Conservation (phyloP, 2,888 invertebrate species). For the Clanis bilineata region DNA sequence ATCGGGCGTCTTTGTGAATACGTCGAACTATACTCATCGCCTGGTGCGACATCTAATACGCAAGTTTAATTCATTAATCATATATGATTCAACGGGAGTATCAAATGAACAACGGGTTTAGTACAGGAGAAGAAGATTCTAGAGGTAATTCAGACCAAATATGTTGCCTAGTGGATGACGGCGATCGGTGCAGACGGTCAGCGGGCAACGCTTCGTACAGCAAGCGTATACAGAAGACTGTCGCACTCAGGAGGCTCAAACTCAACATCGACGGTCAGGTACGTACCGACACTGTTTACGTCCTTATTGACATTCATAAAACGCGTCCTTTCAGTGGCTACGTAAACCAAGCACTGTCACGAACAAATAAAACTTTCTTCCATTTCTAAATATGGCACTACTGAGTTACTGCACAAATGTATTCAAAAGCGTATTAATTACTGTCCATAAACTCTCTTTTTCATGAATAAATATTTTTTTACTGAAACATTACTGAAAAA, state of each 20-base stretch:
- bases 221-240: slow-evolving; percentile 97
- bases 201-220: slow-evolving; percentile 98
- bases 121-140: slow-evolving; percentile 95
- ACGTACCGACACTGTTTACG: slow-evolving; percentile 18
- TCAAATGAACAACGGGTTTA: slow-evolving; percentile 92
- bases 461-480: background rate
- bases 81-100: slow-evolving; percentile 82
- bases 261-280: slow-evolving; percentile 89
- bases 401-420: background rate
- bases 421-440: no score
- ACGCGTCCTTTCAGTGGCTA: slow-evolving; percentile 15
- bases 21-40: slow-evolving; percentile 62
- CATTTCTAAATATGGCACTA: slow-evolving; percentile 9
- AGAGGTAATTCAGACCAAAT: slow-evolving; percentile 93
- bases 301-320: slow-evolving; percentile 25
- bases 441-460: background rate
- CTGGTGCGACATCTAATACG: slow-evolving; percentile 58
- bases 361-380: slow-evolving; percentile 9
- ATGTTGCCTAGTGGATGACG: slow-evolving; percentile 96
- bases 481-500: background rate
- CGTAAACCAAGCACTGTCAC: background rate
- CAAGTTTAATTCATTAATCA: slow-evolving; percentile 64
- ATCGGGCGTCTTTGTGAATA: slow-evolving; percentile 68
- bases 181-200: slow-evolving; percentile 91
- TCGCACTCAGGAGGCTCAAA: slow-evolving; percentile 94